A percentile compares a stretch with the other conserved stretches of the same genome.
These are phyloP conservation scores for Caenorhabditis doughertyi DNA, from an alignment of 2,888 invertebrate genomes.

Conservation along the genomic window DNA sequence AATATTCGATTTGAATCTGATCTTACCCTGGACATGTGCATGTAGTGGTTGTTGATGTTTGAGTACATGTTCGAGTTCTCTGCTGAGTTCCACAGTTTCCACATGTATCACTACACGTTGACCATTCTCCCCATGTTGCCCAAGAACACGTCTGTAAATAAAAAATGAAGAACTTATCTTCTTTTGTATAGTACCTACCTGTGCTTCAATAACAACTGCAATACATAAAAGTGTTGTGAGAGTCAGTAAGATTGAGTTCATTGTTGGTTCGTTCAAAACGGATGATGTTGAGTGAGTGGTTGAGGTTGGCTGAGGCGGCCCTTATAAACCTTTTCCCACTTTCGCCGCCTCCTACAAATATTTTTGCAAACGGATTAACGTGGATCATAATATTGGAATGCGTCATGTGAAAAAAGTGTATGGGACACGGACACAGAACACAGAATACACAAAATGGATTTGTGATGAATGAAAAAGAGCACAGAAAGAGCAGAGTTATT, in stretches of 20 bases:
- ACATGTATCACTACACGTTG: conserved; percentile 73
- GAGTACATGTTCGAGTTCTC: conserved; percentile 53
- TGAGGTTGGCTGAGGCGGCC: background rate
- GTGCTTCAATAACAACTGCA: conserved; percentile 11
- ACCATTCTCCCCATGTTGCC: conserved; percentile 73
- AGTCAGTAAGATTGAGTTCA: conserved; percentile 41
- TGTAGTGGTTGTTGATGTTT: conserved; percentile 29
- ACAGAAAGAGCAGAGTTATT: background rate
- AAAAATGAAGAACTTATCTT: background rate
- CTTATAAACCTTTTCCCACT: conserved; percentile 37
- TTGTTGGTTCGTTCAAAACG: no score
- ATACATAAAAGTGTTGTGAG: conserved; percentile 25
- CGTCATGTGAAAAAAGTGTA: conserved; percentile 31
- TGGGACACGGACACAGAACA: conserved; percentile 4
- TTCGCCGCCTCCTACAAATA: conserved; percentile 47
- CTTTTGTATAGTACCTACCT: conserved; percentile 19
- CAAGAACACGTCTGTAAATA: conserved; percentile 59
- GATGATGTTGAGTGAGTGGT: no score
- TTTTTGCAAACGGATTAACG: conserved; percentile 62
- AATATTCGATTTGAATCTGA: no score
- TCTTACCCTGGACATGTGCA: conserved; percentile 47
- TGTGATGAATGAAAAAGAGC: background rate
- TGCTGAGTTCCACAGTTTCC: conserved; percentile 72
- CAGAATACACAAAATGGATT: conserved; percentile 30
- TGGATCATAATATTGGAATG: conserved; percentile 52